A percentile compares a stretch with the other conserved stretches of the same genome.
phyloP scores from a whole-genome alignment of 2,888 invertebrate species.

The Tipula lateralis region DNA sequence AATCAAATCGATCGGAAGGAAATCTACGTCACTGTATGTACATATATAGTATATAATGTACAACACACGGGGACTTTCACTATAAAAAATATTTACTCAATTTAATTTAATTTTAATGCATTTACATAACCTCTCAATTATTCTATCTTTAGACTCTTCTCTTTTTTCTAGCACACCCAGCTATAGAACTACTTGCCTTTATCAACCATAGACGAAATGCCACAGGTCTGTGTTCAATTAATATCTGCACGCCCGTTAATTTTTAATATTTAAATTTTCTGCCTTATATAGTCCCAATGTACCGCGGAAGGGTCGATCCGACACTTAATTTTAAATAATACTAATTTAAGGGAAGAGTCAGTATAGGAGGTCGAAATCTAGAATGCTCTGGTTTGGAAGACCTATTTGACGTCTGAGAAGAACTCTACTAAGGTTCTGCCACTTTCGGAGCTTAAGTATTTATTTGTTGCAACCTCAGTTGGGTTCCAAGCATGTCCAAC shows the following conservation, averaged over 20 bases:
- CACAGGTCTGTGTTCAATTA: constrained; percentile 9
- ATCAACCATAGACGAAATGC: constrained; percentile 24
- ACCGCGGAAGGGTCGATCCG: neutral
- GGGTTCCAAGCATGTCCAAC: too few species aligned
- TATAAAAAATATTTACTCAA: neutral
- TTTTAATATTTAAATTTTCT: neutral
- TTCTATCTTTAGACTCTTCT: constrained; percentile 19
- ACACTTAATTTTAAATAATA: too few species aligned
- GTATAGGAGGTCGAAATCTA: too few species aligned
- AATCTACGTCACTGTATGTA: neutral
- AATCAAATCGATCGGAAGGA: neutral
- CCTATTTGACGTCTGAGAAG: too few species aligned
- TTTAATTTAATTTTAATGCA: neutral
- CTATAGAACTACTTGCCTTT: constrained; percentile 24
- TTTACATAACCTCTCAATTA: neutral
- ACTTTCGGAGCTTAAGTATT: too few species aligned
- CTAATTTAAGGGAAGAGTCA: too few species aligned
- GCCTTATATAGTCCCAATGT: neutral
- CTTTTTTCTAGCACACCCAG: constrained; percentile 19
- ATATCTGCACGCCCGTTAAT: neutral
- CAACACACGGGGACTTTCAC: neutral
- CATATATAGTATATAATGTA: neutral
- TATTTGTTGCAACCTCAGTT: too few species aligned
- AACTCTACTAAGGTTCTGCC: too few species aligned
- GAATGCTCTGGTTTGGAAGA: too few species aligned